phyloP scores from a whole-genome alignment of 1,140 invertebrate species.

The Drosophila orosa region DNA sequence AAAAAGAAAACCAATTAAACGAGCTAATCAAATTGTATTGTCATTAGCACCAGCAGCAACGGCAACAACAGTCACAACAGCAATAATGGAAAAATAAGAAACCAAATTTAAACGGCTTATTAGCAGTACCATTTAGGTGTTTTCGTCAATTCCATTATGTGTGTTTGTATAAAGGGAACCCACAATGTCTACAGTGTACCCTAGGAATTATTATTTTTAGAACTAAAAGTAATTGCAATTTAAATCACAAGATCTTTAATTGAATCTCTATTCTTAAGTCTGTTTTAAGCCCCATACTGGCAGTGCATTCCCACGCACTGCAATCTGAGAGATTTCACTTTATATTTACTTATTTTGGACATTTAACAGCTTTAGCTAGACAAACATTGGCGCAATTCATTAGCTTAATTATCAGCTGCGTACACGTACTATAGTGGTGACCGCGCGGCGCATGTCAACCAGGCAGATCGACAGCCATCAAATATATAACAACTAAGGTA shows the following conservation, averaged over 20 bases:
- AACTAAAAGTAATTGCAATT: not conserved
- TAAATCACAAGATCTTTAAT: not conserved
- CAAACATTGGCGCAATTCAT: slow-evolving; percentile 67
- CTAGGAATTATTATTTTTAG: not conserved
- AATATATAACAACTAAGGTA: slow-evolving; percentile 23
- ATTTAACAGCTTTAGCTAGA: slow-evolving; percentile 68
- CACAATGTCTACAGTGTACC: slow-evolving; percentile 13
- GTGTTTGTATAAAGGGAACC: slow-evolving; percentile 8
- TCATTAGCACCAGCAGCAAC: slow-evolving; percentile 58
- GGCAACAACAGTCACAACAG: slow-evolving; percentile 4
- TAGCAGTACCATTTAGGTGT: slow-evolving; percentile 75
- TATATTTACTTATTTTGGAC: slow-evolving; percentile 36
- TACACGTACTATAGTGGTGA: slow-evolving; percentile 39
- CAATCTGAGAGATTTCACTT: not conserved
- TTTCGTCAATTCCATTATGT: slow-evolving; percentile 31
- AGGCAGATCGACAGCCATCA: slow-evolving; percentile 35
- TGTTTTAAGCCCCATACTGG: no score
- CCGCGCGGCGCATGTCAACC: slow-evolving; percentile 62
- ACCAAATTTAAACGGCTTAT: slow-evolving; percentile 74
- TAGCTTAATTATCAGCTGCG: slow-evolving; percentile 65
- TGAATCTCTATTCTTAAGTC: not conserved
- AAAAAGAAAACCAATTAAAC: slow-evolving; percentile 75
- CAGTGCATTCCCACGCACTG: slow-evolving; percentile 7
- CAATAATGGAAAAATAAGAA: slow-evolving; percentile 29
- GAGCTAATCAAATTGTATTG: slow-evolving; percentile 79